These are phyloP conservation scores for Hypomesus transpacificus DNA, from an alignment of 2,113 vertebrate genomes.

Conservation along the genomic window DNA sequence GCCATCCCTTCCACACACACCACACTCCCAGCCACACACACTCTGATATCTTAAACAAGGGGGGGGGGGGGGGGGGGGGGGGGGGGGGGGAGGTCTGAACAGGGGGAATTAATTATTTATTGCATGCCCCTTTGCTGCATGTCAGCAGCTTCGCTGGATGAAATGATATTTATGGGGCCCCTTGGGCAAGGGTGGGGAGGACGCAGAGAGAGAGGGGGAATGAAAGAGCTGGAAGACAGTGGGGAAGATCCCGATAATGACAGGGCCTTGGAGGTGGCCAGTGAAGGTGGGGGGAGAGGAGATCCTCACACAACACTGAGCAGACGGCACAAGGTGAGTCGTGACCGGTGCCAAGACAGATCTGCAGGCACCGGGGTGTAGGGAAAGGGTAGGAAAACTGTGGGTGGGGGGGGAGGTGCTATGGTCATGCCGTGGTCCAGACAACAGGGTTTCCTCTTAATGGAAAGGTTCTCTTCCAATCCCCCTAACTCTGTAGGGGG, in stretches of 20 bases:
- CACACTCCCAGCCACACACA: conserved; percentile 40
- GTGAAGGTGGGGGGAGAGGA: conserved; percentile 29
- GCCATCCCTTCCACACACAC: conserved; percentile 31
- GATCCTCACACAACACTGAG: not conserved
- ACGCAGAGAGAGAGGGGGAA: conserved; percentile 37
- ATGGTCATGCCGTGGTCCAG: no score
- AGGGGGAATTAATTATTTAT: conserved; percentile 75
- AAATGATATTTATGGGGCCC: conserved; percentile 81
- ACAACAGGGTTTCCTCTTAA: no score
- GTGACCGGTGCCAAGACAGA: not conserved
- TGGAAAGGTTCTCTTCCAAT: no score
- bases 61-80: conserved; percentile 49
- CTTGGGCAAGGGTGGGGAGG: conserved; percentile 65
- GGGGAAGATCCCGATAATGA: not conserved
- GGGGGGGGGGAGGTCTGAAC: conserved; percentile 52
- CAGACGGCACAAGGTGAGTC: not conserved
- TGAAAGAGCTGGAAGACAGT: conserved; percentile 38
- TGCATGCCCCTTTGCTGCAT: conserved; percentile 65
- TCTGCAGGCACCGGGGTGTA: not conserved
- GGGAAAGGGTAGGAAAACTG: conserved; percentile 33
- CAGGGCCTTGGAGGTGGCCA: not conserved
- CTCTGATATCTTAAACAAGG: conserved; percentile 55
- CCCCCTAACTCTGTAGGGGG: no score
- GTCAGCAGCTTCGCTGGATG: conserved; percentile 72
- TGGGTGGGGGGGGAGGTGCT: not conserved